phyloP scores from a whole-genome alignment of 2,888 invertebrate species.

The Chalcosyrphus nemorum region DNA sequence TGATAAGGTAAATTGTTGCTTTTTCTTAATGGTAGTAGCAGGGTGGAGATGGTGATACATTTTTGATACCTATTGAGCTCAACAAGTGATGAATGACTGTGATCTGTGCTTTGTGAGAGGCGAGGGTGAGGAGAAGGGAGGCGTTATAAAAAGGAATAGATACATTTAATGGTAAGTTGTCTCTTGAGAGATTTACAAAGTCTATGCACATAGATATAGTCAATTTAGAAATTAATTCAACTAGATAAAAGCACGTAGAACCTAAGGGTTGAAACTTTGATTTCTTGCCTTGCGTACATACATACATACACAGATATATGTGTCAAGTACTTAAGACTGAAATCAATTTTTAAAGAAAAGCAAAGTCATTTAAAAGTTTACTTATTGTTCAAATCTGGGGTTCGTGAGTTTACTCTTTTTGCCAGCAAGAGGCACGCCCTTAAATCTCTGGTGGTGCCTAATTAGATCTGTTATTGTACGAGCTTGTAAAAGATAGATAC shows the following conservation, averaged over 20 bases:
- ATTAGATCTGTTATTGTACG: too few relatives aligned
- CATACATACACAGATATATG: too few relatives aligned
- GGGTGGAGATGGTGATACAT: constrained; percentile 14
- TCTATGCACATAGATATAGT: not conserved
- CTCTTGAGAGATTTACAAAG: constrained; percentile 20
- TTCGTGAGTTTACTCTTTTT: too few relatives aligned
- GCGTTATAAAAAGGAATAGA: not conserved
- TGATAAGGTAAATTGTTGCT: constrained; percentile 54
- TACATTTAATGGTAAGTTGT: constrained; percentile 25
- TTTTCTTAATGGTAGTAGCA: constrained; percentile 19
- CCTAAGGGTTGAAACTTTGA: not conserved
- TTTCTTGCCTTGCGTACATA: too few relatives aligned
- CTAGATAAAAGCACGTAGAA: constrained; percentile 38
- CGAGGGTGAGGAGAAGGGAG: constrained; percentile 6
- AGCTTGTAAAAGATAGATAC: too few relatives aligned
- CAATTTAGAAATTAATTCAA: constrained; percentile 33
- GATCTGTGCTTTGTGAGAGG: constrained; percentile 34
- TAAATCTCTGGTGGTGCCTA: too few relatives aligned
- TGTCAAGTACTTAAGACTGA: too few relatives aligned
- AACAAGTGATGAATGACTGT: constrained; percentile 45
- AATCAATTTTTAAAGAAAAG: too few relatives aligned
- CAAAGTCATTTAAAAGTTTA: too few relatives aligned
- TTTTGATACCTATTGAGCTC: constrained; percentile 38
- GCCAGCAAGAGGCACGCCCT: too few relatives aligned
- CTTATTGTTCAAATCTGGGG: too few relatives aligned